Conservation (phyloP, 2,797 vertebrate species). For the Acrossocheilus fasciatus region DNA sequence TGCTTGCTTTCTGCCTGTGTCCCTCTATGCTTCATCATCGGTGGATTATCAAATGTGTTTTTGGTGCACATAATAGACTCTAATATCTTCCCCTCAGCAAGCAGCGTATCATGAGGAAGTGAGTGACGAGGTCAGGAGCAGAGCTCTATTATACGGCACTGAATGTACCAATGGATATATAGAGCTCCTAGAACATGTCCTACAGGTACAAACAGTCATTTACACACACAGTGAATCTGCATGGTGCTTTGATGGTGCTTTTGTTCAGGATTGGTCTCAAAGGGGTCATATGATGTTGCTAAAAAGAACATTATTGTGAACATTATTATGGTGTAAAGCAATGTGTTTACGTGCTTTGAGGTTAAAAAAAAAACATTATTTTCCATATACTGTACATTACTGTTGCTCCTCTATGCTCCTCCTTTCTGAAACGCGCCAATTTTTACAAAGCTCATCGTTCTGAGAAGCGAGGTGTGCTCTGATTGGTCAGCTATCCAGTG, state of each 20-base stretch:
- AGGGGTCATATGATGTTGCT: too few species aligned
- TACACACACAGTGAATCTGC: background rate
- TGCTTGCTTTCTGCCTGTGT: background rate
- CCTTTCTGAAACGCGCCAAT: too few species aligned
- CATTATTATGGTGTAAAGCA: too few species aligned
- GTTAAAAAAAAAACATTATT: too few species aligned
- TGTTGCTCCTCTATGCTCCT: too few species aligned
- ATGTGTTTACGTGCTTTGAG: too few species aligned
- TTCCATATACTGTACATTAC: too few species aligned
- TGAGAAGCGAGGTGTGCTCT: too few species aligned
- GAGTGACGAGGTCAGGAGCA: slow-evolving; percentile 81
- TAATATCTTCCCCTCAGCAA: slow-evolving; percentile 79
- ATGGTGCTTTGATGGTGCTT: background rate
- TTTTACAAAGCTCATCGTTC: too few species aligned
- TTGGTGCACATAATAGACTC: background rate
- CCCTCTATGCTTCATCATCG: background rate
- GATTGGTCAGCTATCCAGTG: too few species aligned
- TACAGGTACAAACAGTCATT: slow-evolving; percentile 78
- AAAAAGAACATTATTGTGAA: too few species aligned
- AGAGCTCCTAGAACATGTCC: slow-evolving; percentile 92
- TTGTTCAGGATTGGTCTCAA: background rate
- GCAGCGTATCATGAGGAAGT: slow-evolving; percentile 91
- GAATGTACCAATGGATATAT: slow-evolving; percentile 91
- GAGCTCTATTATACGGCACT: slow-evolving; percentile 86
- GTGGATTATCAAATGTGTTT: background rate